Base-by-base conservation (phyloP, 2,797 vertebrate genomes). In the Paramormyrops hopkinsi region DNA sequence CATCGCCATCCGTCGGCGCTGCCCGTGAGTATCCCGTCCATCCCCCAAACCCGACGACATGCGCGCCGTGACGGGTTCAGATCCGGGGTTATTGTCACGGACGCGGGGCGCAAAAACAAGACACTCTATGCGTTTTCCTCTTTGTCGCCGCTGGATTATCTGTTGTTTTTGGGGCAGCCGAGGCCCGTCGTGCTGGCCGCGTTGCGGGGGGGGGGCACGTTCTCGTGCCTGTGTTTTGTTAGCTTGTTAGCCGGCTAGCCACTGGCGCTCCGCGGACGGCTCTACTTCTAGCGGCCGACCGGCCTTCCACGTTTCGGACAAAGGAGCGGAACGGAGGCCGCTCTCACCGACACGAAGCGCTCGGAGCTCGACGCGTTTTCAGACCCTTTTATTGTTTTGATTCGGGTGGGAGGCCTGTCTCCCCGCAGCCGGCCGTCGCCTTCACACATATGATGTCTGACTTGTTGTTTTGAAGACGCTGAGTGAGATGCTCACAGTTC, bases 161-260 rank as follows among this genome's bases (percentile, higher is more conserved):
- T 73, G 29, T 37, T 33, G 29, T 73, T 37, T 69, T 37, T 2
- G 94, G 94, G 94, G 93, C 92, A 92, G 41, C 56, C 17, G 22
- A 95, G 94, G 95, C 93, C 95, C 94, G 94, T 94, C 95, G 94
- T 96, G 14, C 73, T 17, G 73, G 37, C 73, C 37, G 73, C 73
- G 14, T 73, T 76, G 94, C 94, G 94, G 41, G 6, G 94, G 94
- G 95, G 95, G 95, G 95, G 95, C 96, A 96, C 96, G 95, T 96
- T 96, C 29, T 73, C 12, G 65, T 73, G 65, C 65, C 94, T 95
- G 73, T 79, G 73, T 79, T 95, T 84, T 91, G 91, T 86, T 89
- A 92, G 94, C 94, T 53, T 89, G 88, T 91, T 94, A 94, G 92
- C 92, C 93, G 91, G 92, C 91, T 19, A 19, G 3, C 83, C 91